phyloP scores from a whole-genome alignment of 2,113 vertebrate species.

The Romanogobio albipinnatus region DNA sequence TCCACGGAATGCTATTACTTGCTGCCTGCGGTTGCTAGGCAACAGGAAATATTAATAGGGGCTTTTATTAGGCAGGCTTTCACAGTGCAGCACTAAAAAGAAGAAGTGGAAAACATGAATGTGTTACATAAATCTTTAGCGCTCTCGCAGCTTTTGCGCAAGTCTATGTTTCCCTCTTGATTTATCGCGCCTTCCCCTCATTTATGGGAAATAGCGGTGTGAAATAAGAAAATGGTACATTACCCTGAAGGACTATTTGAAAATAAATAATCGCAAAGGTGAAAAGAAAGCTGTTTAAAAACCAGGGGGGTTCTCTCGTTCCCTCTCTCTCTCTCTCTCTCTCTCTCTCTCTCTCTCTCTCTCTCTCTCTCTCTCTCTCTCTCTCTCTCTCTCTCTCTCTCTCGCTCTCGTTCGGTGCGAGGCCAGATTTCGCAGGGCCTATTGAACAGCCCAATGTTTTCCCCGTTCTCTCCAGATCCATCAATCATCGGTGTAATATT shows the following conservation, averaged over 20 bases:
- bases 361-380: conserved; percentile 9
- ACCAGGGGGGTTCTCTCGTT: conserved; percentile 57
- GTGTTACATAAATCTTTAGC: conserved; percentile 99
- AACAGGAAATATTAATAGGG: conserved; percentile 99
- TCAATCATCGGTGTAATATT: conserved; percentile 75
- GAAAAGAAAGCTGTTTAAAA: conserved; percentile 93
- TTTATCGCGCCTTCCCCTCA: conserved; percentile 98
- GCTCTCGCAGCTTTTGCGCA: conserved; percentile 93
- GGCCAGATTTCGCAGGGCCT: conserved; percentile 83
- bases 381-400: conserved; percentile 55
- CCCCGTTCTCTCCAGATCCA: conserved; percentile 55
- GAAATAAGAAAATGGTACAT: conserved; percentile 98
- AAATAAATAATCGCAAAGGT: conserved; percentile 99
- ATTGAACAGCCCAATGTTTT: conserved; percentile 70
- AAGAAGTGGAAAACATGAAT: conserved; percentile 99
- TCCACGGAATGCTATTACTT: conserved; percentile 99
- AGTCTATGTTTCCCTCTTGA: conserved; percentile 99
- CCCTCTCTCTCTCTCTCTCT: conserved; percentile 29
- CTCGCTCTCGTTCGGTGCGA: conserved; percentile 51
- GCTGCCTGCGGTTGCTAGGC: conserved; percentile 96
- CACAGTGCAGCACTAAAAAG: conserved; percentile 98
- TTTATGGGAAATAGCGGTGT: conserved; percentile 97
- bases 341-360: conserved; percentile 49
- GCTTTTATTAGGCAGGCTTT: conserved; percentile 99
- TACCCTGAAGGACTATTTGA: conserved; percentile 97